Evolutionary conservation across 1,140 invertebrate genomes (phyloP).

Genomic region (Prorops nasuta): DNA sequence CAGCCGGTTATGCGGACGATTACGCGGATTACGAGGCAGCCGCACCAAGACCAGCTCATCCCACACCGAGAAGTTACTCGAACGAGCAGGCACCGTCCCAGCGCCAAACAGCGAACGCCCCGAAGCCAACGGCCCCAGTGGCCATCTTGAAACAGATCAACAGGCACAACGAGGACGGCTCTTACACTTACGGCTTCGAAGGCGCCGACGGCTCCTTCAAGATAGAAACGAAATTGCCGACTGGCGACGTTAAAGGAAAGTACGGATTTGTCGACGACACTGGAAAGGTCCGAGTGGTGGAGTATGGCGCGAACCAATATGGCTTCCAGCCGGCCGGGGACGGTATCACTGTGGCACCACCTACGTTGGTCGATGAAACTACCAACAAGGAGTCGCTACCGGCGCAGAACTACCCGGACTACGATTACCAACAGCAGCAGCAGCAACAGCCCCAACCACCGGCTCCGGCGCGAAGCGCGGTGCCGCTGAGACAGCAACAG

Average conservation of each 20-base stretch:
- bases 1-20: conserved; percentile 58
- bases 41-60: conserved; percentile 58
- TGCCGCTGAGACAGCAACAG: conserved; percentile 22
- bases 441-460: conserved; percentile 28
- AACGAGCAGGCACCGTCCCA: conserved; percentile 44
- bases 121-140: conserved; percentile 66
- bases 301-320: conserved; percentile 84
- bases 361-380: conserved; percentile 73
- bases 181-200: conserved; percentile 85
- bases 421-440: conserved; percentile 31
- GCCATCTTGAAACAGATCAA: conserved; percentile 84
- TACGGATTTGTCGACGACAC: conserved; percentile 84
- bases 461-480: conserved; percentile 36
- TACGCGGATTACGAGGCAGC: conserved; percentile 61
- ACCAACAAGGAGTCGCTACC: conserved; percentile 56
- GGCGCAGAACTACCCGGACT: conserved; percentile 49
- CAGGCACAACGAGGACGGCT: conserved; percentile 82
- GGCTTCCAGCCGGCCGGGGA: conserved; percentile 86
- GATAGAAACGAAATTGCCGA: conserved; percentile 77
- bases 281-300: conserved; percentile 78
- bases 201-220: conserved; percentile 82
- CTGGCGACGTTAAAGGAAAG: conserved; percentile 79
- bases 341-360: conserved; percentile 79
- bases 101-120: conserved; percentile 47
- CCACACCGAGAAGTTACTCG: conserved; percentile 51